Percentiles rank a stretch among this genome's conserved stretches.
These are phyloP conservation scores for Cataglyphis cursor DNA, from an alignment of 2,888 invertebrate species.

Conservation along the genomic window DNA sequence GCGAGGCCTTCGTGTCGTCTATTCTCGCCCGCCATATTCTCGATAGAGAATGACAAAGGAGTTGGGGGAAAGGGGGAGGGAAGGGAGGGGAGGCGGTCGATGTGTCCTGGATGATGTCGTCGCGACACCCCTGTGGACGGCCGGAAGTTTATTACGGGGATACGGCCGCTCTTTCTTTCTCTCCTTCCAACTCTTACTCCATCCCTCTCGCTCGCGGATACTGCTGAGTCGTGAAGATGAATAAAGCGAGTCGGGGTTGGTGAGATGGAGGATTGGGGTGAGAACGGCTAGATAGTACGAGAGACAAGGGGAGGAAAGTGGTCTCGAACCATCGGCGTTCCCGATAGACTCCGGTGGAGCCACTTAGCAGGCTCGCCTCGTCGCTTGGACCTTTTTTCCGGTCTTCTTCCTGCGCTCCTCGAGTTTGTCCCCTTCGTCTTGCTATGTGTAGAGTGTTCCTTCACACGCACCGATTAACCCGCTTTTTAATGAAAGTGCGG, in stretches of 20 bases:
- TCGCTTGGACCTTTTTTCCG: conserved; percentile 72
- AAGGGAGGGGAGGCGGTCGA: conserved; percentile 55
- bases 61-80: not conserved
- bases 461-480: conserved; percentile 44
- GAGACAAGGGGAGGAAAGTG: conserved; percentile 54
- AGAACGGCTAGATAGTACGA: conserved; percentile 40
- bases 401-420: conserved; percentile 55
- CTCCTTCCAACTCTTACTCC: not conserved
- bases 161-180: conserved; percentile 58
- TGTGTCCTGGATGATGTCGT: conserved; percentile 44
- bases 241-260: conserved; percentile 57
- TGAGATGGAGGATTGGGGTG: conserved; percentile 38
- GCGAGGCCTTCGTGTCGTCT: conserved; percentile 71
- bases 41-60: conserved; percentile 74
- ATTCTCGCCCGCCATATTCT: conserved; percentile 63
- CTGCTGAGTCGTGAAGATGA: conserved; percentile 75
- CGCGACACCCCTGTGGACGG: conserved; percentile 55
- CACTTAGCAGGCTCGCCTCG: conserved; percentile 80
- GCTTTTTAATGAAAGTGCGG: conserved; percentile 44
- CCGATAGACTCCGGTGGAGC: conserved; percentile 77
- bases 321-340: conserved; percentile 66
- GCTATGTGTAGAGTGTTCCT: conserved; percentile 36
- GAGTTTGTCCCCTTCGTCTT: conserved; percentile 27
- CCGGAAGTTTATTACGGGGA: conserved; percentile 75
- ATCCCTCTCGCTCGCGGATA: conserved; percentile 53